Base-by-base conservation (phyloP, 2,888 invertebrate genomes). In the Penaeus monodon region DNA sequence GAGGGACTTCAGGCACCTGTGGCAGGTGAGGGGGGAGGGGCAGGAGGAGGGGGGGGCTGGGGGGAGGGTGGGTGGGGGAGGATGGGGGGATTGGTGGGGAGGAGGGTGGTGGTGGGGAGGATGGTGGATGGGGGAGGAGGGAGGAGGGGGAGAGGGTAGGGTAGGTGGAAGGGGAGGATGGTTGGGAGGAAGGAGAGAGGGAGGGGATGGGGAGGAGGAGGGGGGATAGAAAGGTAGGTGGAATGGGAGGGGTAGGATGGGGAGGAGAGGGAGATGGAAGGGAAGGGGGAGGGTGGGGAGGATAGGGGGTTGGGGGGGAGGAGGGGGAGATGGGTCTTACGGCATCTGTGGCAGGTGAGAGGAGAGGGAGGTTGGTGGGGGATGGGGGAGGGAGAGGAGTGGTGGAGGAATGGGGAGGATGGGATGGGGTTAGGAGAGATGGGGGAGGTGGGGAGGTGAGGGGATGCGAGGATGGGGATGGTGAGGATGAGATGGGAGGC, bases 1-100 rank as follows among this genome's bases (percentile, higher is more conserved):
- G 92, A 94, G 95, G 91, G 96, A 96, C 93, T 96, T 96, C 93
- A 94, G 95, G 91, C 93, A 95, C 90, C 94, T 96, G 91, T 96
- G 95, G 95, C 95, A 96, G 95, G 96, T 96, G 65, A 49, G 85
- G 4, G 10, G 64, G 22, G 17, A 29, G 33, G 24, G 14, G 63
- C 6, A 3, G 7, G 33, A 7, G 64, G 29, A 22, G 27, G 57
- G 12, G 20, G 27, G 63, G 14, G n/a, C 3, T 14, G 78, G 29
- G 78, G 63, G 4, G 29, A n/a, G 78, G 27, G 57, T 3, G 49
- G 29, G 44, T 17, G 38, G 33, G 33, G 22, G 33, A 29, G 38
- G 38, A 38, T 20, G 24, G 57, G n/a, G 24, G 38, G 80, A 7
- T 14, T 14, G 65, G 64, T 27, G 68, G 22, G 68, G 68, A 38